Evolutionary conservation across 2,113 vertebrate species (phyloP).

Genomic region (Rhadina sibilatrix): DNA sequence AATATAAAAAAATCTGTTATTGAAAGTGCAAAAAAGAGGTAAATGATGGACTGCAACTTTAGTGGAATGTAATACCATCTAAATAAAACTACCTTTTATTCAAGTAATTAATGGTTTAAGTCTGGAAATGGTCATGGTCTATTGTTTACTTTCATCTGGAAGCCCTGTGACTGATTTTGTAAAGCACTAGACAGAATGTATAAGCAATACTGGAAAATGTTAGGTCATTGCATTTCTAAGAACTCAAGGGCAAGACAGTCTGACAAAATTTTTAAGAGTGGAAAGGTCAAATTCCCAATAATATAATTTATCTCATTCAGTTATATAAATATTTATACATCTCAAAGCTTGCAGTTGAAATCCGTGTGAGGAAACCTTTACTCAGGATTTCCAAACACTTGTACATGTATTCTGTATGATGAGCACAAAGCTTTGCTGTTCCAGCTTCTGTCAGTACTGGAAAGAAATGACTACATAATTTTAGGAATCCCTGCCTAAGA

Average conservation of each 20-base stretch:
- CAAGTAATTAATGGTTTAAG: not conserved
- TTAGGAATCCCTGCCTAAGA: not conserved
- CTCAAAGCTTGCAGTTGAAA: not conserved
- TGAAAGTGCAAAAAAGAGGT: not conserved
- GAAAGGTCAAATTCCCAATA: not conserved
- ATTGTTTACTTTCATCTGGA: not conserved
- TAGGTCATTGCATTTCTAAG: not conserved
- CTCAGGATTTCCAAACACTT: not conserved
- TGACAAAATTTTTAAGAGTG: not conserved
- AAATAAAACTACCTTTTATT: not conserved
- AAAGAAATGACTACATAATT: not conserved
- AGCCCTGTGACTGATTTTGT: not conserved
- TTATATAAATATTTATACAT: not conserved
- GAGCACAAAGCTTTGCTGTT: not conserved
- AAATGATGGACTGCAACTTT: not conserved
- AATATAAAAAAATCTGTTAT: not conserved
- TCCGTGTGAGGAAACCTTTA: not conserved
- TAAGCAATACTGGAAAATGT: not conserved
- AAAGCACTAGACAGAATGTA: not conserved
- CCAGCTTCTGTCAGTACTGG: not conserved
- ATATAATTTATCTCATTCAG: not conserved
- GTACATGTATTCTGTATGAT: not conserved
- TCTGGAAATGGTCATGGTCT: not conserved
- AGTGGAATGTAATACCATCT: not conserved
- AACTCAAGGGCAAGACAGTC: not conserved